Evolutionary conservation across 2,113 vertebrate species (phyloP).

Genomic region (Delphinapterus leucas): DNA sequence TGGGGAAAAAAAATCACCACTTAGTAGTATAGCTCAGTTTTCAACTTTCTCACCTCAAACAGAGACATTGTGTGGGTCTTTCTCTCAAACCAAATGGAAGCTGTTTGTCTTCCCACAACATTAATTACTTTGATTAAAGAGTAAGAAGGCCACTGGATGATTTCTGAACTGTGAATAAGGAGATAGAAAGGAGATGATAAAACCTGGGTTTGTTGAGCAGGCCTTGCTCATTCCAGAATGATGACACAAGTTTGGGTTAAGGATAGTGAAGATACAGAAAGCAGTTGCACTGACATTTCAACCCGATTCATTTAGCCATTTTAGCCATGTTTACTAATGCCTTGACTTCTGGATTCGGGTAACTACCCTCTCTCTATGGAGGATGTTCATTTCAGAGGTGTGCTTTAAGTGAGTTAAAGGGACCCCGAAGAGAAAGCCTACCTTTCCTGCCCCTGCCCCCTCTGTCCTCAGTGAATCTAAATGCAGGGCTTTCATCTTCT

Average conservation of each 20-base stretch:
- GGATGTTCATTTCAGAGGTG: conserved; percentile 29
- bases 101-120: conserved; percentile 32
- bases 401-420: conserved; percentile 41
- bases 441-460: not conserved
- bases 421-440: conserved; percentile 15
- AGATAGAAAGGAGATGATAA: conserved; percentile 51
- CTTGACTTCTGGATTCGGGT: not conserved
- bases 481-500: conserved; percentile 51
- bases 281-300: not conserved
- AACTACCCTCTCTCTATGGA: not conserved
- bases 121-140: conserved; percentile 50
- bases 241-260: conserved; percentile 47
- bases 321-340: not conserved
- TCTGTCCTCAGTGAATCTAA: conserved; percentile 19
- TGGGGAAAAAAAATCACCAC: not conserved
- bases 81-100: conserved; percentile 18
- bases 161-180: conserved; percentile 57
- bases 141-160: conserved; percentile 9
- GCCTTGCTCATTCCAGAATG: conserved; percentile 50
- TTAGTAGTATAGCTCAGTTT: not conserved
- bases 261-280: conserved; percentile 10
- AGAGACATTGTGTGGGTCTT: conserved; percentile 17
- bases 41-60: not conserved
- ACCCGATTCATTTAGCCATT: not conserved
- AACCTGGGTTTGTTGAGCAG: conserved; percentile 41